These are phyloP conservation scores for Malurus cyaneus DNA, from an alignment of 2,113 vertebrate genomes.

Conservation along the genomic window DNA sequence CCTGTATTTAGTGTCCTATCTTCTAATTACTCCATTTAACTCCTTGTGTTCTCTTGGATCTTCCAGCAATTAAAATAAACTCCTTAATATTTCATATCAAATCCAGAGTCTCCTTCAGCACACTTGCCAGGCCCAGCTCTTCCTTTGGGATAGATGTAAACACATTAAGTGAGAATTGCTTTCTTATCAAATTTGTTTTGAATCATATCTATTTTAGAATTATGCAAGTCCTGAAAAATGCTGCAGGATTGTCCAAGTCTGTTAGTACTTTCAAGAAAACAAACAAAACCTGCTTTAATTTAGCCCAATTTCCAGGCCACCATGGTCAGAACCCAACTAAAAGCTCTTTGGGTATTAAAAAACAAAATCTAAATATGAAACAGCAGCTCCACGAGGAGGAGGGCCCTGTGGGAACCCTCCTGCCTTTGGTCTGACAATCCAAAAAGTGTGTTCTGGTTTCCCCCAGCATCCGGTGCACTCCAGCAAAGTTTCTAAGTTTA, in stretches of 20 bases:
- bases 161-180: background rate
- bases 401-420: slow-evolving; percentile 47
- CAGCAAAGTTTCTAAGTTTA: slow-evolving; percentile 49
- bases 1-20: background rate
- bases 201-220: background rate
- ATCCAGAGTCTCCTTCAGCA: background rate
- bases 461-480: slow-evolving; percentile 40
- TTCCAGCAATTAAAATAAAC: background rate
- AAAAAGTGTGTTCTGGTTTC: slow-evolving; percentile 50
- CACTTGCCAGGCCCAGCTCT: background rate
- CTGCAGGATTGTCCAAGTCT: background rate
- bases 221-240: background rate
- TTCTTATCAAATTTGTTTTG: background rate
- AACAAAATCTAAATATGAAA: slow-evolving; percentile 27
- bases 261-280: background rate
- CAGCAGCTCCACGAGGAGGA: slow-evolving; percentile 21
- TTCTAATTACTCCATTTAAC: background rate
- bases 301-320: slow-evolving; percentile 13
- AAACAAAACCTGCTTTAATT: slow-evolving; percentile 40
- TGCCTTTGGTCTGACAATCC: slow-evolving; percentile 56
- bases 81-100: background rate
- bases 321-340: background rate
- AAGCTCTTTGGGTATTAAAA: slow-evolving; percentile 15
- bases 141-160: background rate
- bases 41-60: background rate